Evolutionary conservation across 2,113 vertebrate species (phyloP).

Genomic region (Tupaia tana): DNA sequence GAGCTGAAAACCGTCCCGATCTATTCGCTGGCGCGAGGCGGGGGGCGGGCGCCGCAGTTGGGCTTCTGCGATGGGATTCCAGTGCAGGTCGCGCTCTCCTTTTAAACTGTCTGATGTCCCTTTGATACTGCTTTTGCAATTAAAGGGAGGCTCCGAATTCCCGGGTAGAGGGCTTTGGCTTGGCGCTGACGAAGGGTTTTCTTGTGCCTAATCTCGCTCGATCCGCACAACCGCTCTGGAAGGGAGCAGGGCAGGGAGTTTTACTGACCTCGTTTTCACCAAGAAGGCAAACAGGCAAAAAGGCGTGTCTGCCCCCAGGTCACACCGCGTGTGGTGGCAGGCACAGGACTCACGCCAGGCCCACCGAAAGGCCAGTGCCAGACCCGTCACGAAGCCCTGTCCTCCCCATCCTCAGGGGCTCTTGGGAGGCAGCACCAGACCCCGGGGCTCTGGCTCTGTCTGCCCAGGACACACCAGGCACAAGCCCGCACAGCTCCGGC

Average conservation of each 20-base stretch:
- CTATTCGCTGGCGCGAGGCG: fast-evolving
- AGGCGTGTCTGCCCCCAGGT: not conserved
- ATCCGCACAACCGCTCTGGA: not conserved
- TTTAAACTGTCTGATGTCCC: not conserved
- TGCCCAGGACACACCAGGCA: fast-evolving
- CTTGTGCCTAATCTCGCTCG: not conserved
- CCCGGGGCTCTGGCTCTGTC: fast-evolving
- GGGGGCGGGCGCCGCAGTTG: no score
- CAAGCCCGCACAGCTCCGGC: not conserved
- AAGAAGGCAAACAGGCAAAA: not conserved
- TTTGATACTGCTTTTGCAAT: constrained; percentile 36
- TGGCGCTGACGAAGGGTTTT: not conserved
- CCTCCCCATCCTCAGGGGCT: fast-evolving
- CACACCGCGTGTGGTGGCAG: not conserved
- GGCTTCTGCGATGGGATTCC: no score
- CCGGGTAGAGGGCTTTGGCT: not conserved
- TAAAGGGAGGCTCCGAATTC: constrained; percentile 12
- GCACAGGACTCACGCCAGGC: not conserved
- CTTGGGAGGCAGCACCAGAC: not conserved
- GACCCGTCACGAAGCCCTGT: not conserved
- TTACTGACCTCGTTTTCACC: not conserved
- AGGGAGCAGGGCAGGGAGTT: not conserved
- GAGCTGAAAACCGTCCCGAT: not conserved
- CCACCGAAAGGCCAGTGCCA: not conserved
- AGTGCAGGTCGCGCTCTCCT: not conserved